Conservation (phyloP, 2,797 vertebrate species). For the Lophotriccus pileatus region DNA sequence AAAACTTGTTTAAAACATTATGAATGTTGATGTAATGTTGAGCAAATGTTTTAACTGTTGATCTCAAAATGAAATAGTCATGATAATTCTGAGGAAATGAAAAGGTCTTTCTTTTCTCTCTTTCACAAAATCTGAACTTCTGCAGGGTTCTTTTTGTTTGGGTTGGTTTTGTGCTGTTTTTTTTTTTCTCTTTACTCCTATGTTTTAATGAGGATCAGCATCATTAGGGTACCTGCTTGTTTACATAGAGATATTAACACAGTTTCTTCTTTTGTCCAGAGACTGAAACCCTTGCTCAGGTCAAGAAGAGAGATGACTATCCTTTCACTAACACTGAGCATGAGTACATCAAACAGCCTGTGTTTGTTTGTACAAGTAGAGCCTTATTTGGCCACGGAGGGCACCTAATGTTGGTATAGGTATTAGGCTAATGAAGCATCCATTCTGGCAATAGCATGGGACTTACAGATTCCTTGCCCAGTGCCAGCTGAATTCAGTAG, state of each 20-base stretch:
- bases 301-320: not conserved
- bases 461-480: not conserved
- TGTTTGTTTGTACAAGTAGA: not conserved
- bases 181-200: not conserved
- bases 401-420: not conserved
- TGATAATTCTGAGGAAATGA: not conserved
- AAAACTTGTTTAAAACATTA: slow-evolving; percentile 7
- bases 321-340: not conserved
- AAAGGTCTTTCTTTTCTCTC: not conserved
- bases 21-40: not conserved
- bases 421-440: not conserved
- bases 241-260: not conserved
- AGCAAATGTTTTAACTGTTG: slow-evolving; percentile 11
- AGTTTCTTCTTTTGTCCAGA: not conserved
- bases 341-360: not conserved
- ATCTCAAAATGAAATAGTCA: not conserved
- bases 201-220: not conserved
- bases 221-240: not conserved
- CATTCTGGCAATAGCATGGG: not conserved
- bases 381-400: not conserved
- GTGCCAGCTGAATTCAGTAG: not conserved
- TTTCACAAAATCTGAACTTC: not conserved
- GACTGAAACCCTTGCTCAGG: not conserved
- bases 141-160: rapidly evolving
- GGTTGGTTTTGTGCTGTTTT: not conserved